Base-by-base conservation (phyloP, 2,888 invertebrate genomes). In the Herminia tarsipennalis region DNA sequence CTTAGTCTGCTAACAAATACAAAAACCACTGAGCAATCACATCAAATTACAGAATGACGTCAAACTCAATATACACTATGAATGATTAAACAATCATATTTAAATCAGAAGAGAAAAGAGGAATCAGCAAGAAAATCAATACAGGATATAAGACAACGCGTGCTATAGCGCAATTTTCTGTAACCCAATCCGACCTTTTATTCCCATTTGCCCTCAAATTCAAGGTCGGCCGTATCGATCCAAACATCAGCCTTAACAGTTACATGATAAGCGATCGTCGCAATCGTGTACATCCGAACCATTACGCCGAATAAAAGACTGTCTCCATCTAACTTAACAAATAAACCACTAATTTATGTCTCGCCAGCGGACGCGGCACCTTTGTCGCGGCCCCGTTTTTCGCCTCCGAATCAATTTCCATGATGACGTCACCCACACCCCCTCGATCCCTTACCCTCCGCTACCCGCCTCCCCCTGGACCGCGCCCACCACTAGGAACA, bases 341-440 rank as follows among this genome's bases (percentile, higher is more conserved):
- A 86, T 85, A 84, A 75, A 66, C 61, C 73, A 73, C 83, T 83
- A 86, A 85, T 85, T 87, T 84, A 85, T 84, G 81, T 81, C 74
- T 74, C 70, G 76, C 68, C 67, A 69, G 61, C 73, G 81, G 76
- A 73, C 76, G 73, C 83, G 81, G 73, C 85, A 82, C 81, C 83
- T 81, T 83, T 80, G 81, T 80, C 78, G 77, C 81, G 84, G 83
- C 86, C 83, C 79, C 81, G 80, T 86, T 86, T 86, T 88, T 83
- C 84, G 82, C 82, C 82, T 78, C 76, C 79, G 81, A 88, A 88
- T 88, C 88, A 88, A 88, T 88, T 87, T 85, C 78, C 80, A 82
- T 77, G 74, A 77, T 88, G 86, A 88, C 87, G 87, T 86, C 87
- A 85, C 76, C 63, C 50, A 65, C 73, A 63, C 61, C 73, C 72